Conservation (phyloP, 2,113 vertebrate genomes). For the Eonycteris spelaea region DNA sequence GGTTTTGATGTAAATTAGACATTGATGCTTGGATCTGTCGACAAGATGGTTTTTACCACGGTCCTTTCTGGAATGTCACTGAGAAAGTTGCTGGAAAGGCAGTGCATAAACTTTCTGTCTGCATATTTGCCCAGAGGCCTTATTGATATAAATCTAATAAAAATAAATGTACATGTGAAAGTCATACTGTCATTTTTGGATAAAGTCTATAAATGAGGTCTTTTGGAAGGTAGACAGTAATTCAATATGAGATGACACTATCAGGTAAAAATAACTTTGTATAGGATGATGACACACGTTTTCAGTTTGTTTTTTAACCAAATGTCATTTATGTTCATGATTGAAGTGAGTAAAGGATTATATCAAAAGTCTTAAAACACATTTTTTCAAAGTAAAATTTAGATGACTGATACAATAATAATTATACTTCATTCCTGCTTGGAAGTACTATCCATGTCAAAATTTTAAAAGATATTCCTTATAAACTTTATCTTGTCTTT, state of each 20-base stretch:
- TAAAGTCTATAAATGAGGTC: background rate
- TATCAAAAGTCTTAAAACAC: background rate
- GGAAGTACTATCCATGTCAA: background rate
- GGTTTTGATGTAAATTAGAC: conserved; percentile 1
- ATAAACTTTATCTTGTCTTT: background rate
- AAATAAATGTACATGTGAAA: conserved; percentile 28
- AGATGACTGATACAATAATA: background rate
- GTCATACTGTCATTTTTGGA: background rate
- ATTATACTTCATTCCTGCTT: background rate
- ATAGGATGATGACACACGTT: background rate
- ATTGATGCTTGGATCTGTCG: background rate
- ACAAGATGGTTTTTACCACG: background rate
- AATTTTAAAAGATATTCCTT: background rate
- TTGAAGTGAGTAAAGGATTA: background rate
- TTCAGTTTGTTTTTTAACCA: conserved; percentile 37
- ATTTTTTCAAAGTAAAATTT: background rate
- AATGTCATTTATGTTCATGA: conserved; percentile 21
- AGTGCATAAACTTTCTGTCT: background rate
- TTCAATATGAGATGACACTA: background rate
- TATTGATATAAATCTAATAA: conserved; percentile 17
- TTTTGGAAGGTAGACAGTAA: background rate
- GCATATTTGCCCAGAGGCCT: conserved; percentile 25
- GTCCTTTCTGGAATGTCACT: conserved; percentile 12
- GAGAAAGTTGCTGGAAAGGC: background rate
- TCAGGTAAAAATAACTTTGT: background rate